Percentiles rank a stretch among this genome's conserved stretches.
phyloP scores from a whole-genome alignment of 2,113 vertebrate genomes.

The Empidonax alnorum region DNA sequence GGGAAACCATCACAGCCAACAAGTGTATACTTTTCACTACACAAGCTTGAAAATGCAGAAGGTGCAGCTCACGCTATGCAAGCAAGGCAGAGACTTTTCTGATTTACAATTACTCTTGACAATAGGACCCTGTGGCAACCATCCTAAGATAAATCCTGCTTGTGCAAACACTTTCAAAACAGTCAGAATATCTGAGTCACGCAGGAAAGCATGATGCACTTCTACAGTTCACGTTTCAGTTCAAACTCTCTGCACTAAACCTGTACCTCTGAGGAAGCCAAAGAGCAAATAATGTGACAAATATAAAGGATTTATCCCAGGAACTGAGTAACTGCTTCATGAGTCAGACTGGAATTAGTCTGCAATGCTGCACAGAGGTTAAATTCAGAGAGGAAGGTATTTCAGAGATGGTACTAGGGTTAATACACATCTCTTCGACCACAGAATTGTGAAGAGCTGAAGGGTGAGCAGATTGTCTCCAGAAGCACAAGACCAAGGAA shows the following conservation, averaged over 20 bases:
- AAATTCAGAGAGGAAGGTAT: not conserved
- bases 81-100: not conserved
- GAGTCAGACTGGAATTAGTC: not conserved
- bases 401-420: not conserved
- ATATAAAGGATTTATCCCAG: not conserved
- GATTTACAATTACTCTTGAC: conserved; percentile 18
- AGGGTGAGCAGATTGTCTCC: not conserved
- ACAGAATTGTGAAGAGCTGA: not conserved
- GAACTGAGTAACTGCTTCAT: not conserved
- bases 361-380: not conserved
- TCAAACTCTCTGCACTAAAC: not conserved
- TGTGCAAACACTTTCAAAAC: conserved; percentile 35
- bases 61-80: not conserved
- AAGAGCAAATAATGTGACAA: not conserved
- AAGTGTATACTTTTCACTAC: not conserved
- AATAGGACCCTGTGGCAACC: not conserved
- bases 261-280: not conserved
- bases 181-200: conserved; percentile 43
- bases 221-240: not conserved
- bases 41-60: not conserved
- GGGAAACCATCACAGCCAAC: not conserved
- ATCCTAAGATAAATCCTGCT: conserved; percentile 35
- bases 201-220: conserved; percentile 27
- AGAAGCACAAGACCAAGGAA: not conserved
- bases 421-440: not conserved